A percentile compares a stretch with the other conserved stretches of the same genome.
Evolutionary conservation across 1,140 invertebrate genomes (phyloP).

Genomic region (Saccostrea echinata): DNA sequence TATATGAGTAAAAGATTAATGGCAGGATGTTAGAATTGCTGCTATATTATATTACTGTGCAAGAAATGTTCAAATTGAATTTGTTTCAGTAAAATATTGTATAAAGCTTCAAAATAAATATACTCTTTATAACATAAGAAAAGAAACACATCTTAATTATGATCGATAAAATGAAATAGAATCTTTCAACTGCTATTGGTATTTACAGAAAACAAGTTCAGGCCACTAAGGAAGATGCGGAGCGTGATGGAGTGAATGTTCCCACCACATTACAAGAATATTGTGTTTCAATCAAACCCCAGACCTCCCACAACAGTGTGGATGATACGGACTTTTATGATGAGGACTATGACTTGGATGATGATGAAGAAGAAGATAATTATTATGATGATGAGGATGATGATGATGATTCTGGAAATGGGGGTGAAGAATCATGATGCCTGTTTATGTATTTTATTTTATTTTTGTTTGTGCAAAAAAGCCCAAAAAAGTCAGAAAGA

Average conservation of each 20-base stretch:
- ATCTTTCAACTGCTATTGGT: neutral
- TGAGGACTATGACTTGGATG: slow-evolving; percentile 79
- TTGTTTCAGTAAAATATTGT: too few relatives aligned
- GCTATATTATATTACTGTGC: too few relatives aligned
- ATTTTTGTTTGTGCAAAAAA: slow-evolving; percentile 40
- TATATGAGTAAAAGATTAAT: too few relatives aligned
- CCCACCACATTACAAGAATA: slow-evolving; percentile 99
- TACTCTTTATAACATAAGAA: too few relatives aligned
- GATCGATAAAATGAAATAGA: neutral
- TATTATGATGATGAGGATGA: slow-evolving; percentile 73
- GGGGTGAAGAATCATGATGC: slow-evolving; percentile 72
- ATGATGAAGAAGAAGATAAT: slow-evolving; percentile 75
- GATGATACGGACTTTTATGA: slow-evolving; percentile 78
- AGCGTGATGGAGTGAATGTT: slow-evolving; percentile 97
- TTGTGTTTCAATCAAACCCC: slow-evolving; percentile 77
- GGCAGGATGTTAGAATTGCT: too few relatives aligned
- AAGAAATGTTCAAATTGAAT: too few relatives aligned
- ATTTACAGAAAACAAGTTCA: slow-evolving; percentile 95
- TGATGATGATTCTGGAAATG: slow-evolving; percentile 77
- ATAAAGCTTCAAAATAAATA: too few relatives aligned
- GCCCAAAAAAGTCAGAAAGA: neutral
- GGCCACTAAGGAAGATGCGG: slow-evolving; percentile 95
- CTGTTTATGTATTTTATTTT: slow-evolving; percentile 3
- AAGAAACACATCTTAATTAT: too few relatives aligned
- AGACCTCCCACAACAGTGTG: slow-evolving; percentile 68